Evolutionary conservation across 2,888 invertebrate genomes (phyloP), one percentile per base, ranked within the genome.

Genomic region (Drosophila longiperda): DNA sequence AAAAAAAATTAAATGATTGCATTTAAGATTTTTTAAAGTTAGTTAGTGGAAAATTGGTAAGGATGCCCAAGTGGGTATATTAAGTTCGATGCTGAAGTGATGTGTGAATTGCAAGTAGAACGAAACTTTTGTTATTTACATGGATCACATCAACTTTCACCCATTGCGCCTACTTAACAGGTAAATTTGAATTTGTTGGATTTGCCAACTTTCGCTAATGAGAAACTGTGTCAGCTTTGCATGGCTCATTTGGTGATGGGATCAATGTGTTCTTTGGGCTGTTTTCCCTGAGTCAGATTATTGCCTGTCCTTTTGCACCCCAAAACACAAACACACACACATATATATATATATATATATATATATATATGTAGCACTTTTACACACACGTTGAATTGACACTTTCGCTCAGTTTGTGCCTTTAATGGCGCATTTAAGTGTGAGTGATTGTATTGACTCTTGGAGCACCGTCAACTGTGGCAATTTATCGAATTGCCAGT

Each of bases 341-440:
- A 26, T 5, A 49, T 17, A 49, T 26, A 1, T 17, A 15, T 29
- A 5, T 29, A 26, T 26, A 26, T 26, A 26, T 26, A 26, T 26
- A 26, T 26, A 6, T 29, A 33, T 17, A 49, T 17, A 49, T 26
- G 1, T 23, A 15, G 15, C 49, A 9, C 49, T 17, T 17, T 9
- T 26, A 26, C 26, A 45, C 45, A 45, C 45, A 48, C 20, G 40
- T 29, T 40, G 20, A 11, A 50, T 53, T 53, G 55, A 42, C 54
- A 66, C 54, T 55, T 62, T 70, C 62, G 55, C 55, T 61, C 42
- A 49, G 63, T 54, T 75, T 54, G 75, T 50, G 64, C 45, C 77
- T 75, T 78, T 78, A 78, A 78, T 78, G 70, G 78, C 66, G 78
- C 78, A 61, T 53, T 75, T 78, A 78, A 57, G 61, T 64, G 64